These are phyloP conservation scores for Zosterops japonicus DNA, from an alignment of 2,113 vertebrate genomes.

Conservation along the genomic window DNA sequence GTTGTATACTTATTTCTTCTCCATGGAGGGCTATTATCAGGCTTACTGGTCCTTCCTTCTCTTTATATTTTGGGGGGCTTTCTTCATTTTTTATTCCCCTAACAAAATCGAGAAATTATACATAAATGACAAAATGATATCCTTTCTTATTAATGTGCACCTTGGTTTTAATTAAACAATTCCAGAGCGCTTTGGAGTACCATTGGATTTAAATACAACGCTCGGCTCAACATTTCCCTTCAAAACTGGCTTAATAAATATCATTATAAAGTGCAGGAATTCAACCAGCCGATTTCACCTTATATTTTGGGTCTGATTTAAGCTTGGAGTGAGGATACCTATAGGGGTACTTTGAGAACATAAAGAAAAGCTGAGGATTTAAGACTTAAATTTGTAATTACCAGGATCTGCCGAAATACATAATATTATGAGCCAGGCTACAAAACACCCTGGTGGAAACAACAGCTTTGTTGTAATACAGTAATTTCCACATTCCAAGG, in stretches of 20 bases:
- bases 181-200: conserved; percentile 58
- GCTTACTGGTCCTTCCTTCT: conserved; percentile 72
- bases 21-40: conserved; percentile 75
- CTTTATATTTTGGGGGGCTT: conserved; percentile 65
- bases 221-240: conserved; percentile 57
- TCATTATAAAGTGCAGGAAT: conserved; percentile 75
- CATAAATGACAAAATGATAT: conserved; percentile 77
- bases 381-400: conserved; percentile 77
- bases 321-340: conserved; percentile 72
- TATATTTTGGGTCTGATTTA: conserved; percentile 71
- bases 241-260: conserved; percentile 76
- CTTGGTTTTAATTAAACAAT: conserved; percentile 77
- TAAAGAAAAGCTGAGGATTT: conserved; percentile 68
- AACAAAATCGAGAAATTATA: conserved; percentile 72
- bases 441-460: conserved; percentile 38
- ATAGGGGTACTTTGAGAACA: conserved; percentile 69
- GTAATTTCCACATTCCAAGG: conserved; percentile 62
- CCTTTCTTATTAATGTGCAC: conserved; percentile 71
- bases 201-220: conserved; percentile 61
- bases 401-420: conserved; percentile 59
- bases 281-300: conserved; percentile 67
- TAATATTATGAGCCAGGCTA: conserved; percentile 60
- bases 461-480: conserved; percentile 54
- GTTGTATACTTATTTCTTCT: conserved; percentile 73
- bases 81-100: conserved; percentile 36